These are phyloP conservation scores for Dryobates pubescens DNA, from an alignment of 2,797 vertebrate genomes.

Conservation along the genomic window DNA sequence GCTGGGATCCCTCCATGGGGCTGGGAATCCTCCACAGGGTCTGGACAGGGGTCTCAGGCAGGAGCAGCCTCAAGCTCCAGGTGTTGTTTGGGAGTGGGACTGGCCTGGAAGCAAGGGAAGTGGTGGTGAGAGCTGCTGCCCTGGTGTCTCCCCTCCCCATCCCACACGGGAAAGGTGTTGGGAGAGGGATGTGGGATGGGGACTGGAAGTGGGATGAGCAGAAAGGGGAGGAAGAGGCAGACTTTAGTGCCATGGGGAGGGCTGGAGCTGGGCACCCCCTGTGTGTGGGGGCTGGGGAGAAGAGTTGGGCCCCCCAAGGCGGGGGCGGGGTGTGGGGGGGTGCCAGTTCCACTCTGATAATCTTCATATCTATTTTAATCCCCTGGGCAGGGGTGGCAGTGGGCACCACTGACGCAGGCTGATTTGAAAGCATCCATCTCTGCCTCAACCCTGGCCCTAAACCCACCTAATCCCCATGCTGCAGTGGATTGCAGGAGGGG, in stretches of 20 bases:
- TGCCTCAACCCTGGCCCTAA: slow-evolving; percentile 58
- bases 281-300: rapidly evolving
- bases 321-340: neutral
- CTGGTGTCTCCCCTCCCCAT: rapidly evolving
- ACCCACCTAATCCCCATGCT: slow-evolving; percentile 53
- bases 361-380: slow-evolving; percentile 66
- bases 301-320: neutral
- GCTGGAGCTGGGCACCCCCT: neutral
- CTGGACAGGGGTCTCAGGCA: rapidly evolving
- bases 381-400: neutral
- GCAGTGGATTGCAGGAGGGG: slow-evolving; percentile 8
- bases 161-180: rapidly evolving
- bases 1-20: too few relatives aligned
- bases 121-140: neutral
- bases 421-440: slow-evolving; percentile 68
- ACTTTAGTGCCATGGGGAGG: rapidly evolving
- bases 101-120: neutral
- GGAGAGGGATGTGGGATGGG: neutral
- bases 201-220: neutral
- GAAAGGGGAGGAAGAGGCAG: neutral
- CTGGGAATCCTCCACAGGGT: neutral
- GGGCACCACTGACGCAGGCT: slow-evolving; percentile 52
- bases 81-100: neutral
- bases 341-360: neutral
- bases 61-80: rapidly evolving